These are phyloP conservation scores for Zygothrica quintamaculata DNA, from an alignment of 2,888 invertebrate species.

Conservation along the genomic window DNA sequence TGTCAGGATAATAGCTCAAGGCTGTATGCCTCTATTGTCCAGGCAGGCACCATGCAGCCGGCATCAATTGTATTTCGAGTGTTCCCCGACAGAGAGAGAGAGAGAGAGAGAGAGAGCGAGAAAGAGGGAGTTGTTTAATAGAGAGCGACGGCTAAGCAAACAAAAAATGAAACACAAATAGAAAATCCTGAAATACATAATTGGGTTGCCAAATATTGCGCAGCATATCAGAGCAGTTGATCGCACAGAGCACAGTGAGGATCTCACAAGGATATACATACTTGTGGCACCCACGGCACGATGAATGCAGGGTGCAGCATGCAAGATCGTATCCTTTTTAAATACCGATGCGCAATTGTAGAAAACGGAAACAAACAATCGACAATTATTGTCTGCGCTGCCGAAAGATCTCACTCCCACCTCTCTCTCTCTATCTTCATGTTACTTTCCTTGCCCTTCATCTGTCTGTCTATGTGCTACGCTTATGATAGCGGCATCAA, in stretches of 20 bases:
- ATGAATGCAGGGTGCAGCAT: neutral
- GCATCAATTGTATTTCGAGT: constrained; percentile 17
- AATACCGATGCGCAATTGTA: constrained; percentile 4
- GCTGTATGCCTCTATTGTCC: constrained; percentile 74
- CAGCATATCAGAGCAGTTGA: constrained; percentile 44
- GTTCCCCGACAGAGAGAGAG: neutral
- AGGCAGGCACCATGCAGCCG: constrained; percentile 1
- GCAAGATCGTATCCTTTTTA: constrained; percentile 39
- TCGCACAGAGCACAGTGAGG: no score
- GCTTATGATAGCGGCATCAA: constrained; percentile 52
- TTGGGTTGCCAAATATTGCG: constrained; percentile 77
- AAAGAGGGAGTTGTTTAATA: neutral
- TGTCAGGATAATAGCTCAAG: constrained; percentile 73
- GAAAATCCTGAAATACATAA: constrained; percentile 35
- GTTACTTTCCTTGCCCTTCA: constrained; percentile 5
- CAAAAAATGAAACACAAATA: constrained; percentile 32
- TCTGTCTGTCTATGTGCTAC: constrained; percentile 7
- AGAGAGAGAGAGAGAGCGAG: neutral
- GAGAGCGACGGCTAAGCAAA: constrained; percentile 71
- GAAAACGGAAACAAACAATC: constrained; percentile 73
- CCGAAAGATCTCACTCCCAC: neutral
- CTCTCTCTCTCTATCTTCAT: no score
- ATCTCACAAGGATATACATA: constrained; percentile 21
- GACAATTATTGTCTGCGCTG: constrained; percentile 46
- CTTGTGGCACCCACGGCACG: constrained; percentile 68